A percentile compares a stretch with the other conserved stretches of the same genome.
phyloP scores from a whole-genome alignment of 2,797 vertebrate genomes.

The Cryptoprocta ferox region DNA sequence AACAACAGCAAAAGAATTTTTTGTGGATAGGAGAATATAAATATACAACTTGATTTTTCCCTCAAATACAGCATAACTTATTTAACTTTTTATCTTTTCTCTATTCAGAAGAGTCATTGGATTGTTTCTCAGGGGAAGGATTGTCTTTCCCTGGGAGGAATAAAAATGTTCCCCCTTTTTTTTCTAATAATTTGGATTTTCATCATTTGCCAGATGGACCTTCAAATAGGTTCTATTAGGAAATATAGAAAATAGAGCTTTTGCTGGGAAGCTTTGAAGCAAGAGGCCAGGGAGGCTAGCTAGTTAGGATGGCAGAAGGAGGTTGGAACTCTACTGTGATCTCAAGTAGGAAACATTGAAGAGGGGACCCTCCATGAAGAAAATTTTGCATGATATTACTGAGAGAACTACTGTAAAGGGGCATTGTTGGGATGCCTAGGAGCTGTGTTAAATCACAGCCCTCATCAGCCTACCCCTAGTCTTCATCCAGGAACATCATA shows the following conservation, averaged over 20 bases:
- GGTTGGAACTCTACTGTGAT: neutral
- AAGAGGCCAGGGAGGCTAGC: neutral
- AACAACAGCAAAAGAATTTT: neutral
- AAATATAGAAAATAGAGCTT: neutral
- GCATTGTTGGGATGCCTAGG: neutral
- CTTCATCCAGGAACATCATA: neutral
- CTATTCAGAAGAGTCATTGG: neutral
- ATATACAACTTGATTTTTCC: neutral
- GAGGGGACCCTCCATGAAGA: neutral
- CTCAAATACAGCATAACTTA: neutral
- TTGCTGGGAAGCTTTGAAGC: neutral
- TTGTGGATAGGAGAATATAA: neutral
- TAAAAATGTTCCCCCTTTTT: neutral
- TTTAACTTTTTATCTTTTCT: constrained; percentile 11
- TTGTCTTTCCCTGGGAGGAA: neutral
- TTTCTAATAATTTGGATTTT: neutral
- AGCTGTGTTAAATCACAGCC: neutral
- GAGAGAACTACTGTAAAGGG: neutral
- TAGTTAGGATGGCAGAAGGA: neutral
- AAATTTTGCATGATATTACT: neutral
- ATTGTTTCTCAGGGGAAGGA: neutral
- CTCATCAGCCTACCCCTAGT: neutral
- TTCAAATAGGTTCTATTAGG: neutral
- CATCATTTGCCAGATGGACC: neutral
- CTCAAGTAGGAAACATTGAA: neutral